Evolutionary conservation across 2,888 invertebrate genomes (phyloP).

Genomic region (Mythimna ferrago): DNA sequence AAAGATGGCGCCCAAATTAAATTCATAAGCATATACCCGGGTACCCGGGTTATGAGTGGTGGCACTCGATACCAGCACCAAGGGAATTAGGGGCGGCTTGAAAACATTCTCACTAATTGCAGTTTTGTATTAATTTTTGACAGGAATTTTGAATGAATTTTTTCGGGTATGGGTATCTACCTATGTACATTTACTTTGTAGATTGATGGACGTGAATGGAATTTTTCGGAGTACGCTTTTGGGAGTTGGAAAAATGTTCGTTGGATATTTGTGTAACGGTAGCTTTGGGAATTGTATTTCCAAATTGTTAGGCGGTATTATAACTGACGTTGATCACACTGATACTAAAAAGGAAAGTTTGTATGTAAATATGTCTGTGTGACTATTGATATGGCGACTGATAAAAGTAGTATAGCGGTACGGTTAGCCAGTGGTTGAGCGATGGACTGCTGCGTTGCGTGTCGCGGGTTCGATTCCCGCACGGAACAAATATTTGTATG

Average conservation of each 20-base stretch:
- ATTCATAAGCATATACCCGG: conserved; percentile 69
- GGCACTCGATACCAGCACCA: conserved; percentile 38
- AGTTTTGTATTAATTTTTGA: conserved; percentile 51
- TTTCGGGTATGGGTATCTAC: conserved; percentile 6
- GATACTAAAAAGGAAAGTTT: background rate
- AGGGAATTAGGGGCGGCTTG: conserved; percentile 39
- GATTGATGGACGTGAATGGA: conserved; percentile 25
- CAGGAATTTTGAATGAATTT: conserved; percentile 38
- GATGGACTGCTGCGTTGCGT: too few relatives aligned
- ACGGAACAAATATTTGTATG: too few relatives aligned
- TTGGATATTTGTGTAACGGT: conserved; percentile 14
- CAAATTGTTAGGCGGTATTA: conserved; percentile 16
- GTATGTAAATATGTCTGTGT: too few relatives aligned
- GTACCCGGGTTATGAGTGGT: conserved; percentile 31
- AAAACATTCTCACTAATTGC: conserved; percentile 47
- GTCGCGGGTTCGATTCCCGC: too few relatives aligned
- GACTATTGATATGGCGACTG: too few relatives aligned
- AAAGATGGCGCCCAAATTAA: conserved; percentile 75
- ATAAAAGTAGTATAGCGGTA: too few relatives aligned
- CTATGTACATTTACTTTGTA: conserved; percentile 9
- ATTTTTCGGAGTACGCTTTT: background rate
- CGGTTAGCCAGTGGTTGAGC: too few relatives aligned
- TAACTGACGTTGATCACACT: background rate
- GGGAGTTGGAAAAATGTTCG: conserved; percentile 30
- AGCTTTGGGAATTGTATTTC: conserved; percentile 11